phyloP scores from a whole-genome alignment of 2,888 invertebrate species.

The Perdita meconis region DNA sequence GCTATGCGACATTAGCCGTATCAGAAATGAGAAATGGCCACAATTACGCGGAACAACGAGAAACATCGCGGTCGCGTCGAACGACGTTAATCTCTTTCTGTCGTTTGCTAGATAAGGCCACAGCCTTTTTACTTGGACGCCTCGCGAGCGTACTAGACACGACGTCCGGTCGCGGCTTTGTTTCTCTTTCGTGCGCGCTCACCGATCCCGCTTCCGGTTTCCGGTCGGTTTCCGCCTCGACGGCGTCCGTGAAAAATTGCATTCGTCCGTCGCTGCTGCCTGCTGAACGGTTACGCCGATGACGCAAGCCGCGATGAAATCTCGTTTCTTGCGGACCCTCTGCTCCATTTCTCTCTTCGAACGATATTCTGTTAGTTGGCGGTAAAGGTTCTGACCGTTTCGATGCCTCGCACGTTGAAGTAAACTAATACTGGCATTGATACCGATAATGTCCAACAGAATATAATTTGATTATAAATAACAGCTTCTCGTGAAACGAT shows the following conservation, averaged over 20 bases:
- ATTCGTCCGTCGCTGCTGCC: conserved; percentile 47
- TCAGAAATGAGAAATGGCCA: conserved; percentile 40
- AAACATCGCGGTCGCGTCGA: conserved; percentile 55
- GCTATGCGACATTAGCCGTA: conserved; percentile 18
- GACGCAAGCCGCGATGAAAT: conserved; percentile 61
- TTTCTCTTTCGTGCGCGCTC: conserved; percentile 60
- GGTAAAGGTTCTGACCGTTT: not conserved
- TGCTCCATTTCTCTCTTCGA: conserved; percentile 15
- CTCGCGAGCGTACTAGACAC: conserved; percentile 36
- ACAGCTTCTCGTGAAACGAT: too few relatives aligned
- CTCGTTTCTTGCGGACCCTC: conserved; percentile 37
- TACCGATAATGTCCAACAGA: too few relatives aligned
- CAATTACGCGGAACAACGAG: conserved; percentile 53
- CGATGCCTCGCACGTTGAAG: not conserved
- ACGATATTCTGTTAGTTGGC: not conserved
- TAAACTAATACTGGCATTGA: too few relatives aligned
- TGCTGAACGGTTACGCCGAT: conserved; percentile 55
- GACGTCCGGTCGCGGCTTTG: conserved; percentile 49
- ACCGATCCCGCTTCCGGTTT: conserved; percentile 72
- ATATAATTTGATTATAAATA: too few relatives aligned
- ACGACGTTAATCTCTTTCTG: conserved; percentile 51
- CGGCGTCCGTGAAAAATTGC: conserved; percentile 74
- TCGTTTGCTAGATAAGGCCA: conserved; percentile 47
- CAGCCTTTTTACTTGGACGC: conserved; percentile 35
- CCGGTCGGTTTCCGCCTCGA: conserved; percentile 65